These are phyloP conservation scores for Machimus atricapillus DNA, from an alignment of 2,888 invertebrate genomes.

Conservation along the genomic window DNA sequence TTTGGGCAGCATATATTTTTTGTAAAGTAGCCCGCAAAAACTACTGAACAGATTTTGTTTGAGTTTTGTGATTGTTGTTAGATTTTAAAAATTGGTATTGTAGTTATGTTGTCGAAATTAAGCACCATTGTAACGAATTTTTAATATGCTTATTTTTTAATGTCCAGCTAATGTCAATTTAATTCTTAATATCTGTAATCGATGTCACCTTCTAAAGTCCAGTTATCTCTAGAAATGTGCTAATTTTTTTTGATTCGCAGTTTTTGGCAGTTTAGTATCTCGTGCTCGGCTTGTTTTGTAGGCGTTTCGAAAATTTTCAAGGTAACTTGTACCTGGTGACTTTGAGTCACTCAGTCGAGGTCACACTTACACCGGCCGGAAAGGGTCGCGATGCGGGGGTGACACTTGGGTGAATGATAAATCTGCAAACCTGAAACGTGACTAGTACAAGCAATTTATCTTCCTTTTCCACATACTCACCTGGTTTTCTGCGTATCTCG, in stretches of 20 bases:
- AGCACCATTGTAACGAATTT: too few species aligned
- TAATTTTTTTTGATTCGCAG: neutral
- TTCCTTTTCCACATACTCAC: neutral
- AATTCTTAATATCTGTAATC: neutral
- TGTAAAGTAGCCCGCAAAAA: too few species aligned
- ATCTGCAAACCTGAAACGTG: neutral
- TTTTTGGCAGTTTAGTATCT: neutral
- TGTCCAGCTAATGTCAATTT: neutral
- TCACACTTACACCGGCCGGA: neutral
- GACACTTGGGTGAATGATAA: neutral
- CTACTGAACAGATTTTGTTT: too few species aligned
- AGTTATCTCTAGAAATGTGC: neutral
- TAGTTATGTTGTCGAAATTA: too few species aligned
- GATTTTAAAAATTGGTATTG: too few species aligned
- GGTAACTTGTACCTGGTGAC: conserved; percentile 19
- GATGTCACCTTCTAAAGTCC: neutral
- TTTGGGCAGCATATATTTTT: too few species aligned
- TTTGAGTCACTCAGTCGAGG: conserved; percentile 15
- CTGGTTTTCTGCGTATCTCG: neutral
- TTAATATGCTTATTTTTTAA: neutral
- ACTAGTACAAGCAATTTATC: neutral
- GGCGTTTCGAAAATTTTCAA: neutral
- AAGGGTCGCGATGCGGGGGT: neutral
- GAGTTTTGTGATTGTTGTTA: too few species aligned
- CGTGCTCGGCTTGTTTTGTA: neutral